Conservation (phyloP, 2,113 vertebrate species). For the Protobothrops flavoviridis region DNA sequence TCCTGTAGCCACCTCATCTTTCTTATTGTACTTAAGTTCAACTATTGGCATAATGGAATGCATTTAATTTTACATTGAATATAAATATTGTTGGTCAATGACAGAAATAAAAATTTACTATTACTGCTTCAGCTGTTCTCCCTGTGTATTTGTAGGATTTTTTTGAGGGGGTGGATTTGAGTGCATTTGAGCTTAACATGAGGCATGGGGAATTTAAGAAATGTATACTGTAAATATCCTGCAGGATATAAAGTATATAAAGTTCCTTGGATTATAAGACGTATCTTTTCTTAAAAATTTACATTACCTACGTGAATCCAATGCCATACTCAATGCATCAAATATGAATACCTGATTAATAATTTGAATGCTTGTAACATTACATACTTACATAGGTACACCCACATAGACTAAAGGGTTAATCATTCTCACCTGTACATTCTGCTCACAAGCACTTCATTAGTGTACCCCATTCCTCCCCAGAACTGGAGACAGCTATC, state of each 20-base stretch:
- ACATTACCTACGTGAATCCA: background rate
- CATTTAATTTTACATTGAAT: background rate
- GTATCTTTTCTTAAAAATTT: background rate
- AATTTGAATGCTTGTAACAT: background rate
- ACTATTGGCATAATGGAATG: background rate
- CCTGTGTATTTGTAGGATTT: background rate
- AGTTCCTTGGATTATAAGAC: background rate
- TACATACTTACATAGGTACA: background rate
- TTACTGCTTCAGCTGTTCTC: background rate
- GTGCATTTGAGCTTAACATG: background rate
- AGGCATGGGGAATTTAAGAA: background rate
- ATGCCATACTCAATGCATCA: background rate
- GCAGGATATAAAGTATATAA: background rate
- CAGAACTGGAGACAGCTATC: conserved; percentile 89
- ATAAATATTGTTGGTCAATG: background rate
- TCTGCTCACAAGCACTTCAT: conserved; percentile 82
- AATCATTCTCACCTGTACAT: conserved; percentile 78
- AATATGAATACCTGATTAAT: background rate
- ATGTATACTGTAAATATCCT: background rate
- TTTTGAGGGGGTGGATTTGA: background rate
- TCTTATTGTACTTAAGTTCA: background rate
- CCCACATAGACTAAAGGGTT: background rate
- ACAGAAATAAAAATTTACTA: background rate
- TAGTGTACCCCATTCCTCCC: conserved; percentile 90
- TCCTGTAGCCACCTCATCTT: background rate